Base-by-base conservation (phyloP, 2,797 vertebrate species). In the Lepilemur ruficaudatus region DNA sequence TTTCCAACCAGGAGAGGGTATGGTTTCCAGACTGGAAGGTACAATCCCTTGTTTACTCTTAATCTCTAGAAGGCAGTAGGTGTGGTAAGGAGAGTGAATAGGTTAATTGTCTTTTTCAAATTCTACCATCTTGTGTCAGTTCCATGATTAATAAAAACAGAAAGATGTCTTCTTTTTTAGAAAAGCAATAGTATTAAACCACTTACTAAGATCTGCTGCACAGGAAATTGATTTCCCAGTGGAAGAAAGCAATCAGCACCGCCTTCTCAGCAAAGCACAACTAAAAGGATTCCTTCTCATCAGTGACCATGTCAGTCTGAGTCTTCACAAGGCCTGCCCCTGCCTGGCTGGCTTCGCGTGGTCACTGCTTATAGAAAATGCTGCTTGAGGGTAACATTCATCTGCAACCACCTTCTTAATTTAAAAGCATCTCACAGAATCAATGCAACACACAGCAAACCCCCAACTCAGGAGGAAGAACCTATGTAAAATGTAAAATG, bases 1-100 rank as follows among this genome's bases (percentile, higher is more conserved):
- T 96, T 96, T 96, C 82, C 41, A 90, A 92, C 46, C 43, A 83
- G 65, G 75, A 93, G 61, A 93, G 22, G 86, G 59, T 69, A 85
- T 7, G 23, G 83, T 5, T 93, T 88, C 35, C 48, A 65, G 61
- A 30, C 52, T 57, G 70, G 75, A 95, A 78, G 92, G 84, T 65
- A 92, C 93, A 35, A 35, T 30, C 91, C 11, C 70, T 50, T 80
- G 35, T 89, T 94, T 78, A 41, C 38, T 94, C 43, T 25, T 94
- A 38, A 67, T 76, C 43, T 95, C 96, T 82, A 25, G 48, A 65
- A 93, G 89, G 38, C 17, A 65, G 61, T 8, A 67, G 48, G 25
- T 65, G 17, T 65, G 69, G 85, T 82, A 55, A 70, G 59, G 0
- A 2, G 14, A 18, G 18, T 23, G 81, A 96, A 94, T 2, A 57